phyloP scores from a whole-genome alignment of 2,797 vertebrate species.

The Vespertilio murinus region DNA sequence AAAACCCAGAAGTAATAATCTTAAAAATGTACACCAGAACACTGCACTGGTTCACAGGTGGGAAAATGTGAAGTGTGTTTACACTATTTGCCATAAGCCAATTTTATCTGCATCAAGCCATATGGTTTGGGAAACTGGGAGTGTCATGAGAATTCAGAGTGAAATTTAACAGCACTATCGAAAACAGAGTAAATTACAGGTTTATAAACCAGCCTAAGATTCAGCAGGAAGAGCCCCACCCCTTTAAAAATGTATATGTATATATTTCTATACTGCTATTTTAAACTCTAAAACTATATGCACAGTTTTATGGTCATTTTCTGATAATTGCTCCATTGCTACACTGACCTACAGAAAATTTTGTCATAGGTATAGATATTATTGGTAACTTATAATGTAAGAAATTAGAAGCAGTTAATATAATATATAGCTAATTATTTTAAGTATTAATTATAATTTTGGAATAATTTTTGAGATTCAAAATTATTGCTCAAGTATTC shows the following conservation, averaged over 20 bases:
- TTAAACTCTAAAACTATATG: not conserved
- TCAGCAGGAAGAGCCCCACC: not conserved
- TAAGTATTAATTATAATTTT: not conserved
- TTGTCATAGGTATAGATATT: not conserved
- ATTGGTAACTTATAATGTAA: not conserved
- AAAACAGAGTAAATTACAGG: conserved; percentile 45
- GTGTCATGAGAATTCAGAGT: conserved; percentile 43
- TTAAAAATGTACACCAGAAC: conserved; percentile 34
- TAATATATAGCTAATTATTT: not conserved
- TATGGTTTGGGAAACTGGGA: conserved; percentile 67
- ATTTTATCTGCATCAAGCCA: conserved; percentile 63
- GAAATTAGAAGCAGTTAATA: not conserved
- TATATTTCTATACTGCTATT: not conserved
- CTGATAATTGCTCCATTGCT: not conserved
- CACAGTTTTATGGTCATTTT: not conserved
- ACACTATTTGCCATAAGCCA: conserved; percentile 54
- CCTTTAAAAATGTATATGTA: not conserved
- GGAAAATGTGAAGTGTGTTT: conserved; percentile 50
- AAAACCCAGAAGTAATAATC: not conserved
- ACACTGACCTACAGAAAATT: not conserved
- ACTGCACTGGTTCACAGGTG: conserved; percentile 43
- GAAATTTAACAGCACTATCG: conserved; percentile 53
- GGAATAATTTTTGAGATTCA: not conserved
- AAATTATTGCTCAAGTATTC: not conserved
- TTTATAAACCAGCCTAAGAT: conserved; percentile 45